Evolutionary conservation across 2,797 vertebrate genomes (phyloP).

Genomic region (Myotis myotis): DNA sequence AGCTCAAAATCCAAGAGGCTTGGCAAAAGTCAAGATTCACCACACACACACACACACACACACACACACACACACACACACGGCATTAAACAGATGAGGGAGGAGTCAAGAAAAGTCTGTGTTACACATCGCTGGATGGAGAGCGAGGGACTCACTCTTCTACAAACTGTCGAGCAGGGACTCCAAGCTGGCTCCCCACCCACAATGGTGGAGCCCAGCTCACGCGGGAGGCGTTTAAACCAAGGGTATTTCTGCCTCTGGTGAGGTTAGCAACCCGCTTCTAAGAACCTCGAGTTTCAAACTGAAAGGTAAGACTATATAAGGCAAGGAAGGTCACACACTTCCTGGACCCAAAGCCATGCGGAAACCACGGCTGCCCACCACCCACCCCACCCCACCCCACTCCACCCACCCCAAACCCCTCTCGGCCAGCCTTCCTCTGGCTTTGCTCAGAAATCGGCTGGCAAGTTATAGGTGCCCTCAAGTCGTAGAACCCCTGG

Average conservation of each 20-base stretch:
- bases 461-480: conserved; percentile 2
- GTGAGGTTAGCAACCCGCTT: conserved; percentile 27
- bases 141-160: background rate
- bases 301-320: conserved; percentile 58
- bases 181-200: conserved; percentile 20
- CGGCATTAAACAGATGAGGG: background rate
- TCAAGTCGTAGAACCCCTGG: conserved; percentile 24
- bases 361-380: background rate
- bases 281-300: conserved; percentile 56
- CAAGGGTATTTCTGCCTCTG: conserved; percentile 58
- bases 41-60: background rate
- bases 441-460: background rate
- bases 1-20: background rate
- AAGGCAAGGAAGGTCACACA: conserved; percentile 54
- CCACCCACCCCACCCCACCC: background rate
- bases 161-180: background rate
- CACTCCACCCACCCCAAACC: background rate
- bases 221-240: background rate
- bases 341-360: conserved; percentile 55
- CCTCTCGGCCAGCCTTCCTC: background rate
- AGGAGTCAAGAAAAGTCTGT: background rate
- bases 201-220: conserved; percentile 43
- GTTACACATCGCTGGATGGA: background rate
- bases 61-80: too few relatives aligned
- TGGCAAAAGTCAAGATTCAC: background rate